These are phyloP conservation scores for Toxotes lorentzi DNA, from an alignment of 2,797 vertebrate species.

Conservation along the genomic window DNA sequence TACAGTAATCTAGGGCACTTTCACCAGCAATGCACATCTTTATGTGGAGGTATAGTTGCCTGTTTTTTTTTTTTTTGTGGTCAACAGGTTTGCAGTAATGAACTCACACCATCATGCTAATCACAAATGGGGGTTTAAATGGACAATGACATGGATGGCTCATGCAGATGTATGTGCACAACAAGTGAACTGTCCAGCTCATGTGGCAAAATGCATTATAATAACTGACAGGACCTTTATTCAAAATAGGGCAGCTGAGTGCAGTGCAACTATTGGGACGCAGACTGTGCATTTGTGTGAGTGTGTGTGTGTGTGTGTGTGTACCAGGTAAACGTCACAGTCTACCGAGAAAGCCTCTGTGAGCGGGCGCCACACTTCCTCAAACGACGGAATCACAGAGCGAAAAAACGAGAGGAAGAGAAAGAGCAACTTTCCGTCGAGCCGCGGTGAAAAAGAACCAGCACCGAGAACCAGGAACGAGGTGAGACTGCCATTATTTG, in stretches of 20 bases:
- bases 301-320: conserved; percentile 14
- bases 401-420: conserved; percentile 58
- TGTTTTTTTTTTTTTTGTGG: not conserved
- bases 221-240: conserved; percentile 24
- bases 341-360: conserved; percentile 56
- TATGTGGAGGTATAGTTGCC: not conserved
- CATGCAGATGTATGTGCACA: not conserved
- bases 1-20: conserved; percentile 71
- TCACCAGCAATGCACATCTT: conserved; percentile 65
- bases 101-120: not conserved
- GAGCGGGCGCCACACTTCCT: conserved; percentile 84
- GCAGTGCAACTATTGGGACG: not conserved
- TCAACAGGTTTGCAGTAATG: conserved; percentile 51
- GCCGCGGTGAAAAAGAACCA: conserved; percentile 13
- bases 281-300: conserved; percentile 1
- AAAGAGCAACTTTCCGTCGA: conserved; percentile 53
- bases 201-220: conserved; percentile 2
- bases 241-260: conserved; percentile 47
- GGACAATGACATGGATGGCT: not conserved
- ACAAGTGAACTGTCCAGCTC: not conserved
- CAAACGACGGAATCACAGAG: conserved; percentile 78
- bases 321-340: conserved; percentile 82
- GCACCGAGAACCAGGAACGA: conserved; percentile 43
- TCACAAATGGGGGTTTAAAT: not conserved
- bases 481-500: conserved; percentile 59